Conservation (phyloP, 2,113 vertebrate species). For the Phalacrocorax pelagicus region DNA sequence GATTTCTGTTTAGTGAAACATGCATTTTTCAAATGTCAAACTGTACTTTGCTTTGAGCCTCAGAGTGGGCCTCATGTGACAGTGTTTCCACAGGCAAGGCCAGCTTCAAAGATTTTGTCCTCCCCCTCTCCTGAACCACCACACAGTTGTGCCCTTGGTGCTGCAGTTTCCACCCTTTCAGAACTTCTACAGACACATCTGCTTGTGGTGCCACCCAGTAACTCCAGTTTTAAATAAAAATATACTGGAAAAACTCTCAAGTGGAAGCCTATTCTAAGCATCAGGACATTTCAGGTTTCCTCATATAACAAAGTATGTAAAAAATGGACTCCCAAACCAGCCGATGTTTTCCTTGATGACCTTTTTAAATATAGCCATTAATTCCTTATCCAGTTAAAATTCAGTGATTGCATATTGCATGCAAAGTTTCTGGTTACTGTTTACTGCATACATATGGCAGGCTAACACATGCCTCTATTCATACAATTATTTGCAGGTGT, state of each 20-base stretch:
- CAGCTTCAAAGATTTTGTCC: not conserved
- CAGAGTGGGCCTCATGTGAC: not conserved
- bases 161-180: not conserved
- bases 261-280: not conserved
- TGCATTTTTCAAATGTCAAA: slow-evolving; percentile 7
- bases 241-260: not conserved
- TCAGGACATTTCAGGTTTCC: not conserved
- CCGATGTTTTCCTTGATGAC: not conserved
- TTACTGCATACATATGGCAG: not conserved
- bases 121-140: not conserved
- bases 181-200: not conserved
- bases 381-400: not conserved
- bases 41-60: not conserved
- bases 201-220: not conserved
- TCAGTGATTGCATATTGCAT: not conserved
- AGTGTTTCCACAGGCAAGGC: not conserved
- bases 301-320: not conserved
- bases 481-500: slow-evolving; percentile 7
- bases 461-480: not conserved
- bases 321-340: not conserved
- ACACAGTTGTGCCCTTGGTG: not conserved
- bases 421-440: not conserved
- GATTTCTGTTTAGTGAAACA: not conserved
- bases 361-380: not conserved
- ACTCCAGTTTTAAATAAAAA: not conserved